These are phyloP conservation scores for Micrasema longulum DNA, from an alignment of 1,140 invertebrate genomes.

Conservation along the genomic window DNA sequence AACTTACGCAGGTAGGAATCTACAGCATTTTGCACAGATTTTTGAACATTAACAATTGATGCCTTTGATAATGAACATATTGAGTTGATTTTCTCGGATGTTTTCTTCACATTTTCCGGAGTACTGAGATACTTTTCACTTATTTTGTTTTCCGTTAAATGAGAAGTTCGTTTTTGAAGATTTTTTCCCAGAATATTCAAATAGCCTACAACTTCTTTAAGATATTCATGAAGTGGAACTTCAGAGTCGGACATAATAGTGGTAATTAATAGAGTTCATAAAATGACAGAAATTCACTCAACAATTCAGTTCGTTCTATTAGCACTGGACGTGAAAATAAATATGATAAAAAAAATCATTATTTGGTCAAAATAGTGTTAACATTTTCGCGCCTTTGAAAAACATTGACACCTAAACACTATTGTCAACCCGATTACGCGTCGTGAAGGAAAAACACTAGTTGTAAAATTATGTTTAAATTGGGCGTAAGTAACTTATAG, in stretches of 20 bases:
- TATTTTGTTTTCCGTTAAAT: constrained; percentile 30
- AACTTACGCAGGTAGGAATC: constrained; percentile 16
- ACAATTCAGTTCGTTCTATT: too few relatives aligned
- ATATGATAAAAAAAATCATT: too few relatives aligned
- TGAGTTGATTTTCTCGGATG: constrained; percentile 28
- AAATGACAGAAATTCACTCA: too few relatives aligned
- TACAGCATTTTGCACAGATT: constrained; percentile 18
- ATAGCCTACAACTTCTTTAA: constrained; percentile 20
- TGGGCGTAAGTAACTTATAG: not conserved
- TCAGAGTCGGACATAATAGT: constrained; percentile 29
- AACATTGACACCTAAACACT: not conserved
- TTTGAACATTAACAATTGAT: constrained; percentile 35
- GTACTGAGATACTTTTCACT: constrained; percentile 29
- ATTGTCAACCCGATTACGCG: not conserved
- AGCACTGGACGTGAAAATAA: too few relatives aligned
- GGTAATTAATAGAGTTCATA: too few relatives aligned
- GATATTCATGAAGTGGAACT: constrained; percentile 25
- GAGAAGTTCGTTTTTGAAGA: constrained; percentile 31
- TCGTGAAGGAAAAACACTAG: not conserved
- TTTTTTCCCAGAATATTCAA: constrained; percentile 37
- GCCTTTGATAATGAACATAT: constrained; percentile 38
- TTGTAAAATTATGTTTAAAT: not conserved
- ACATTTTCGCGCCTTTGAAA: constrained; percentile 19
- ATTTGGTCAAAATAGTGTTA: not conserved
- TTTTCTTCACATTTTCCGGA: constrained; percentile 22